These are phyloP conservation scores for Brotula barbata DNA, from an alignment of 2,797 vertebrate species.

Conservation along the genomic window DNA sequence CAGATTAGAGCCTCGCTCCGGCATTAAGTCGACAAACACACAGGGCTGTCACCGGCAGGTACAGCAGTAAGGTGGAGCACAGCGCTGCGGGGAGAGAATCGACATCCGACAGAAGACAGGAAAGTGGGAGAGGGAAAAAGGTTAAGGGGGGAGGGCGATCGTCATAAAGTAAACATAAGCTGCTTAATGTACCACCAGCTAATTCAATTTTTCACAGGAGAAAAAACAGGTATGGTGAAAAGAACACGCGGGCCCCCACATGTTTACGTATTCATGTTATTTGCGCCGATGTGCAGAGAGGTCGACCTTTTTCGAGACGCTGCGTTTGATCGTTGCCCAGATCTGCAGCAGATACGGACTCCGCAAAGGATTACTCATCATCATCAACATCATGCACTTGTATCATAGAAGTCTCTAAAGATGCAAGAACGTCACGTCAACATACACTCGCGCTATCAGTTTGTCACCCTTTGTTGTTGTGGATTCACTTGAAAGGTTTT, in stretches of 20 bases:
- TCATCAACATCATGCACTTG: no score
- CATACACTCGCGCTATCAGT: not conserved
- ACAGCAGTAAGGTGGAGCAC: slow-evolving; percentile 66
- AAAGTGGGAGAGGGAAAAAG: slow-evolving; percentile 25
- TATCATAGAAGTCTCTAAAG: not conserved
- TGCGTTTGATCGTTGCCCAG: slow-evolving; percentile 29
- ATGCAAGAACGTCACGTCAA: not conserved
- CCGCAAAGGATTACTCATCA: not conserved
- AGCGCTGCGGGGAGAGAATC: slow-evolving; percentile 19
- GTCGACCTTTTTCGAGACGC: slow-evolving; percentile 58
- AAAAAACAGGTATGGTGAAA: slow-evolving; percentile 46
- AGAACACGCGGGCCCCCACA: slow-evolving; percentile 35
- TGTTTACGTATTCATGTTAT: slow-evolving; percentile 42
- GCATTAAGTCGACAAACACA: slow-evolving; percentile 74
- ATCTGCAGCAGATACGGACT: not conserved
- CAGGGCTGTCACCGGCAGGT: slow-evolving; percentile 60
- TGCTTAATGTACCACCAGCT: slow-evolving; percentile 70
- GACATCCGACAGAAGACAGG: slow-evolving; percentile 42
- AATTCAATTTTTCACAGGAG: slow-evolving; percentile 61
- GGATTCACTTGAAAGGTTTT: no score
- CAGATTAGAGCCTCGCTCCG: slow-evolving; percentile 73
- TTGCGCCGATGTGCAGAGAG: slow-evolving; percentile 12
- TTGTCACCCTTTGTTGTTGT: no score
- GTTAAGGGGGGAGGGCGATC: slow-evolving; percentile 20
- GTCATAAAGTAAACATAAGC: slow-evolving; percentile 65